Evolutionary conservation across 2,888 invertebrate genomes (phyloP).

Genomic region (Andrena haemorrhoa): DNA sequence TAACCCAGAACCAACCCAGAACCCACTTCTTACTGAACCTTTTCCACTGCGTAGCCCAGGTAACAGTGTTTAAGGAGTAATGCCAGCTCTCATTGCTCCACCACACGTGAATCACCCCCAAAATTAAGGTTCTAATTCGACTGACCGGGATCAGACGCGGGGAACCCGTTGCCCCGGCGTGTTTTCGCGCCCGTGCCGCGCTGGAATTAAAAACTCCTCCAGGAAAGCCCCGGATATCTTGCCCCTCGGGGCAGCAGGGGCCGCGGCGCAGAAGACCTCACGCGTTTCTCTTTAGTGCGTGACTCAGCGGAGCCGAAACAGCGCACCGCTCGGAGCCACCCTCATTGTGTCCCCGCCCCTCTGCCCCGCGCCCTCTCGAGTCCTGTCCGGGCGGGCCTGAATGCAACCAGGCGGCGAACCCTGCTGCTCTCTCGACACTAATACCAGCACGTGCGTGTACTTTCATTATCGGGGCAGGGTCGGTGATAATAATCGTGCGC

Average conservation of each 20-base stretch:
- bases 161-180: too few species aligned
- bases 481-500: conserved; percentile 81
- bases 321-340: conserved; percentile 69
- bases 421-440: conserved; percentile 66
- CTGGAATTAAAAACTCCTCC: conserved; percentile 50
- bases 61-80: too few species aligned
- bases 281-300: conserved; percentile 77
- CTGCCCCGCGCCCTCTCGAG: conserved; percentile 48
- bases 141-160: too few species aligned
- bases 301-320: conserved; percentile 80
- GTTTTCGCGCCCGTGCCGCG: background rate
- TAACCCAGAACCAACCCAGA: too few species aligned
- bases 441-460: conserved; percentile 75
- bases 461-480: conserved; percentile 80
- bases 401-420: conserved; percentile 73
- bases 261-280: conserved; percentile 65
- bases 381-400: conserved; percentile 63
- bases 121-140: too few species aligned
- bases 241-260: conserved; percentile 25
- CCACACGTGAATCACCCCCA: too few species aligned
- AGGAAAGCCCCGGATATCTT: conserved; percentile 12
- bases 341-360: conserved; percentile 58
- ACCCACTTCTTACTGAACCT: too few species aligned
- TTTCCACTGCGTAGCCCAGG: too few species aligned
- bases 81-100: too few species aligned